Base-by-base conservation (phyloP, 2,888 invertebrate genomes). In the Amphipyra berbera region DNA sequence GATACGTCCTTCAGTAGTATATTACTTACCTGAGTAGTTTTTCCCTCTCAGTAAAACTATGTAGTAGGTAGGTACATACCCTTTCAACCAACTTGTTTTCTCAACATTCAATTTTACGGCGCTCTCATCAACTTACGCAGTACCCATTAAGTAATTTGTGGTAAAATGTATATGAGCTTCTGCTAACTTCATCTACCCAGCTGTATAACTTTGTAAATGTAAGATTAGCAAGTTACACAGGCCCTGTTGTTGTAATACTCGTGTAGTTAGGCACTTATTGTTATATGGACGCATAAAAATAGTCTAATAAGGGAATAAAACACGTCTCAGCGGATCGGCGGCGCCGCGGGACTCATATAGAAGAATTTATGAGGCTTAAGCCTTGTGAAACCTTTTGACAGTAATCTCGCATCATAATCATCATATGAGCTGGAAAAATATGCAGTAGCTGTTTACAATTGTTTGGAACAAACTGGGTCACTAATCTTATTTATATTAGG, bases 81-180 rank as follows among this genome's bases (percentile, higher is more conserved):
- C 33, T 10, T 33, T n/a, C n/a, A 7, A 37, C 3, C 2, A 37
- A 14, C 35, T 46, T 38, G 35, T n/a, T 41, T 12, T 35, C 46
- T 8, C 13, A n/a, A 15, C n/a, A 57, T 44, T 14, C 15, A 47
- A 30, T 7, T 44, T 48, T 10, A 33, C 21, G 37, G 7, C 13
- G 15, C 7, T 27, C 30, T 8, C 30, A 47, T 47, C 35, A 60
- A 54, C 66, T 66, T 60, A 66, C 14, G 15, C 7, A 9, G 41
- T 8, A 38, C 9, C 33, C 48, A 45, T 71, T 44, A 54, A 12
- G 54, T 60, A 72, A 67, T 72, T 72, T 69, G 73, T 44, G 61
- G 73, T 53, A 30, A 27, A 45, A 37, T 37, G 21, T 40, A 35
- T 42, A 38, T 13, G 53, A 41, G 13, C 21, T 66, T 30, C 15